Evolutionary conservation across 2,113 vertebrate genomes (phyloP).

Genomic region (Channa argus): DNA sequence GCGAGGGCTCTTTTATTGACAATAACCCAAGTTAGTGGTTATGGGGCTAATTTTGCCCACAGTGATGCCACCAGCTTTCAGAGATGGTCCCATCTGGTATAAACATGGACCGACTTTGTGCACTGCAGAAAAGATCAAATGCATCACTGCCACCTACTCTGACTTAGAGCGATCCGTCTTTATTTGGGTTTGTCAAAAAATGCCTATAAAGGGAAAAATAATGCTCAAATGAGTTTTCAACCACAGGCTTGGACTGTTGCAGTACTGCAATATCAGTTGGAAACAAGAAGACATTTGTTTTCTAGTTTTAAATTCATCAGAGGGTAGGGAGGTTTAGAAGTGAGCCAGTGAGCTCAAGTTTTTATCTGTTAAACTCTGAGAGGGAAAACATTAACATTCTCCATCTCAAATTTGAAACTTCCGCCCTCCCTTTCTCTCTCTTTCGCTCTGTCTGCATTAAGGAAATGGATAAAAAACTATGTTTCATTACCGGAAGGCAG

Average conservation of each 20-base stretch:
- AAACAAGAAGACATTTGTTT: slow-evolving; percentile 52
- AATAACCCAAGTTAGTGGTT: slow-evolving; percentile 44
- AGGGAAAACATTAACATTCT: slow-evolving; percentile 58
- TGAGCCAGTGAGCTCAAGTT: slow-evolving; percentile 45
- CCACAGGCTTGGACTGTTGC: slow-evolving; percentile 43
- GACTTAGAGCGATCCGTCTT: slow-evolving; percentile 56
- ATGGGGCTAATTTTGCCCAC: slow-evolving; percentile 38
- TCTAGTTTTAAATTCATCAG: slow-evolving; percentile 79
- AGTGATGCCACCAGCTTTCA: slow-evolving; percentile 43
- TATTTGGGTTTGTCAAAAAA: slow-evolving; percentile 64
- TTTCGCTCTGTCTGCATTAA: slow-evolving; percentile 26
- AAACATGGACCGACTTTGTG: slow-evolving; percentile 31
- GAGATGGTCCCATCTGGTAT: slow-evolving; percentile 57
- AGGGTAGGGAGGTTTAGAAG: slow-evolving; percentile 40
- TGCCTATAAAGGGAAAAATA: slow-evolving; percentile 57
- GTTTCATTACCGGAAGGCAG: slow-evolving; percentile 18
- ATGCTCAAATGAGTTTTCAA: slow-evolving; percentile 67
- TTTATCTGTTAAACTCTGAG: slow-evolving; percentile 59
- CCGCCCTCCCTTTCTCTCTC: slow-evolving; percentile 5
- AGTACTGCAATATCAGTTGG: slow-evolving; percentile 41
- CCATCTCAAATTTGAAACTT: slow-evolving; percentile 36
- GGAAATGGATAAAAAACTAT: slow-evolving; percentile 14
- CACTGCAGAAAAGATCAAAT: slow-evolving; percentile 50
- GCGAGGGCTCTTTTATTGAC: slow-evolving; percentile 37
- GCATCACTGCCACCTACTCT: slow-evolving; percentile 59